Evolutionary conservation across 1,140 invertebrate genomes (phyloP), one percentile per base, ranked within the genome.

Genomic region (Drosophila pseudoobscura): DNA sequence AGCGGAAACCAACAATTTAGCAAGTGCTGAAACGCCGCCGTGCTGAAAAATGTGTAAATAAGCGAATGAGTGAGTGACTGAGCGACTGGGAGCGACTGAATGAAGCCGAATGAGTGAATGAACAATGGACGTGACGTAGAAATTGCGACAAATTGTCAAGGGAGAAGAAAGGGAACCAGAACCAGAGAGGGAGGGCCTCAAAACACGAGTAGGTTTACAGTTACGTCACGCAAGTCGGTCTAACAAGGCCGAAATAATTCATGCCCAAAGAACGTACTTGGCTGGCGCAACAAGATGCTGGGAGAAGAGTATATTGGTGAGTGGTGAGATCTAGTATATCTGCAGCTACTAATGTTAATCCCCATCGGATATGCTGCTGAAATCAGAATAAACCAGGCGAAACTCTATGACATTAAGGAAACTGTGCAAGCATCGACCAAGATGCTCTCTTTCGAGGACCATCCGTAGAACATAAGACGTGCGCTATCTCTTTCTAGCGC

Each of bases 1-100:
- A 11, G 78, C 82, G 82, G 82, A 87, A 87, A 82, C 82, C 59
- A 64, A 88, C 82, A 82, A 87, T 87, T 87, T 88, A 88, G 75
- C 78, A 87, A 82, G 85, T 87, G 78, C 82, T 57, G 66, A 64
- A 79, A 65, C 82, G 78, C 78, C 82, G 82, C 75, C 65, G 62
- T 39, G 74, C 49, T 80, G 39, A 71, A 64, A 85, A 82, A 85
- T 80, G 75, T 75, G 60, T 75, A 53, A 65, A 72, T 75, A 66
- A 60, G 52, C 64, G 47, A 68, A 45, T 43, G 61, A 68, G 29
- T 58, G 58, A 75, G 45, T 68, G 59, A 58, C 44, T 78, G 75
- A 31, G 17, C 22, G 46, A 56, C 15, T 9, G 47, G 15, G 17
- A 43, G 17, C 13, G 55, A 29, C 0, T 26, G 9, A 29, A 6